phyloP scores from a whole-genome alignment of 2,888 invertebrate genomes.

The Hirtodrosophila duncani region DNA sequence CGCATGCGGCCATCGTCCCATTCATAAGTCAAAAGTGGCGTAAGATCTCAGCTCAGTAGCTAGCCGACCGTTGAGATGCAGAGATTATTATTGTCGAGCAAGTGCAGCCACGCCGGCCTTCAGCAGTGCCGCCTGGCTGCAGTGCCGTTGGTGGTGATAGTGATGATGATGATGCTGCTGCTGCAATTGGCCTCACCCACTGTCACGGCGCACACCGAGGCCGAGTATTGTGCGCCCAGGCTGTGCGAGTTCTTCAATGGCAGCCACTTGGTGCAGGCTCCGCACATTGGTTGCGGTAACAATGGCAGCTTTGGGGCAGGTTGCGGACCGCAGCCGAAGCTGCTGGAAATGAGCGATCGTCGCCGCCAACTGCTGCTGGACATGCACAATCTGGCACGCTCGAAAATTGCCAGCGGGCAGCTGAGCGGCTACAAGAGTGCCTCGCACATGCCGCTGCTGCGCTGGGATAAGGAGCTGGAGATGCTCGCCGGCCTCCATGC shows the following conservation, averaged over 20 bases:
- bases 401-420: slow-evolving; percentile 71
- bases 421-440: slow-evolving; percentile 68
- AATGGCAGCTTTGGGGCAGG: slow-evolving; percentile 54
- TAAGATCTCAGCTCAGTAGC: slow-evolving; percentile 35
- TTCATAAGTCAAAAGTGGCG: slow-evolving; percentile 45
- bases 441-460: slow-evolving; percentile 71
- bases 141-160: slow-evolving; percentile 33
- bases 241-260: slow-evolving; percentile 74
- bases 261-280: slow-evolving; percentile 56
- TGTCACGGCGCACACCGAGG: neutral
- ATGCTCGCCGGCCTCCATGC: slow-evolving; percentile 73
- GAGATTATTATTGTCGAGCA: slow-evolving; percentile 35
- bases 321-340: slow-evolving; percentile 62
- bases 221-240: slow-evolving; percentile 61
- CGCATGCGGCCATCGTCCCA: slow-evolving; percentile 4
- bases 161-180: slow-evolving; percentile 15
- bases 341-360: slow-evolving; percentile 71
- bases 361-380: slow-evolving; percentile 73
- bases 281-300: slow-evolving; percentile 72
- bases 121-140: slow-evolving; percentile 28
- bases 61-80: slow-evolving; percentile 39
- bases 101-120: slow-evolving; percentile 37
- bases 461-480: slow-evolving; percentile 75
- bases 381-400: slow-evolving; percentile 75
- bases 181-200: neutral